Evolutionary conservation across 2,888 invertebrate species (phyloP).

Genomic region (Rosalia funebris): DNA sequence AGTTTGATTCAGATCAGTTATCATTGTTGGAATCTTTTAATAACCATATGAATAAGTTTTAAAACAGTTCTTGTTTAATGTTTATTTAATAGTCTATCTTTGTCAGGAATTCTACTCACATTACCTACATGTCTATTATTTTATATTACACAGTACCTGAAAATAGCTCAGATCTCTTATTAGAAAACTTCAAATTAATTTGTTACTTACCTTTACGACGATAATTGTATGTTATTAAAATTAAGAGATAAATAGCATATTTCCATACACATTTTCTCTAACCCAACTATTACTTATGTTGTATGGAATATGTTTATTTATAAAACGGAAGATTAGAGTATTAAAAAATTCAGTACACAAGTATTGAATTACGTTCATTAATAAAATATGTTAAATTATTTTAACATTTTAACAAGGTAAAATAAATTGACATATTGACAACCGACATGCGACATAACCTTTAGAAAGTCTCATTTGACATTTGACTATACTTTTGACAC

Average conservation of each 20-base stretch:
- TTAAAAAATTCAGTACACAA: too few relatives aligned
- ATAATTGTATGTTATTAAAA: not conserved
- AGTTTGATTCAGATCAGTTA: too few relatives aligned
- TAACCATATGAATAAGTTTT: not conserved
- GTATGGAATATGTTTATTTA: too few relatives aligned
- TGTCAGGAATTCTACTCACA: not conserved
- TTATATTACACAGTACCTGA: too few relatives aligned
- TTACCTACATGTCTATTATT: not conserved
- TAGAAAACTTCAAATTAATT: not conserved
- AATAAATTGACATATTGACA: conserved; percentile 10
- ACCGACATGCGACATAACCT: not conserved
- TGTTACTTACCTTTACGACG: not conserved
- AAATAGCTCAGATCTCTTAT: not conserved
- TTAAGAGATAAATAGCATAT: not conserved
- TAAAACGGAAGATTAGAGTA: too few relatives aligned
- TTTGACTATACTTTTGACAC: too few relatives aligned
- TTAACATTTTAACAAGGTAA: not conserved
- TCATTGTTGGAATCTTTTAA: conserved; percentile 6
- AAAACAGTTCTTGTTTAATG: conserved; percentile 7
- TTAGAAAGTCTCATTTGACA: too few relatives aligned
- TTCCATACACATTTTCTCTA: not conserved
- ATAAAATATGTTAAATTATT: too few relatives aligned
- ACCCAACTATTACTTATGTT: not conserved
- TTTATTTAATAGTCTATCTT: conserved; percentile 1
- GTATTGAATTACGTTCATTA: too few relatives aligned